Conservation (phyloP, 2,888 invertebrate genomes). For the Cephalotes varians region DNA sequence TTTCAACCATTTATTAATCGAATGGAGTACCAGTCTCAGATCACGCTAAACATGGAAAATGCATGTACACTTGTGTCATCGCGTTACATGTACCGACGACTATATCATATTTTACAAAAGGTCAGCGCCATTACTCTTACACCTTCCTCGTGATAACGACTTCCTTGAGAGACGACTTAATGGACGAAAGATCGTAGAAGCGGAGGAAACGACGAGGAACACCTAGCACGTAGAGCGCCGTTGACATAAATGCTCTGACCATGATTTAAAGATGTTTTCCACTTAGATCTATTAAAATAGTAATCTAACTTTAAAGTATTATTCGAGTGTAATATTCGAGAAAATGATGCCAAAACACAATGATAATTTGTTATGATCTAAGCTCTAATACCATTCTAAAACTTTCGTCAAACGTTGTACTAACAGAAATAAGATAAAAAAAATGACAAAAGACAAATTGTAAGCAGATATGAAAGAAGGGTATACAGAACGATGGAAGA, state of each 20-base stretch:
- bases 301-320: background rate
- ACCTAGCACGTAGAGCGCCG: constrained; percentile 30
- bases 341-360: background rate
- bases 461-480: constrained; percentile 41
- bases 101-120: constrained; percentile 45
- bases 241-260: constrained; percentile 22
- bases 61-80: constrained; percentile 10
- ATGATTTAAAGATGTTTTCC: constrained; percentile 25
- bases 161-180: constrained; percentile 61
- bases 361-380: background rate
- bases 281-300: constrained; percentile 18
- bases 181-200: constrained; percentile 42
- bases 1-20: constrained; percentile 14
- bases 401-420: background rate
- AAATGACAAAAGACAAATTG: constrained; percentile 41
- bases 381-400: background rate
- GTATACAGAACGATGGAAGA: constrained; percentile 37
- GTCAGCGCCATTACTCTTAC: constrained; percentile 58
- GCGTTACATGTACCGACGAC: constrained; percentile 18
- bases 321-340: background rate
- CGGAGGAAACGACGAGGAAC: constrained; percentile 46
- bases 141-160: constrained; percentile 49
- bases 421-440: constrained; percentile 13
- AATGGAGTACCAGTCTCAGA: no score
- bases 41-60: constrained; percentile 9